phyloP scores from a whole-genome alignment of 2,113 vertebrate species.

The Castor canadensis region DNA sequence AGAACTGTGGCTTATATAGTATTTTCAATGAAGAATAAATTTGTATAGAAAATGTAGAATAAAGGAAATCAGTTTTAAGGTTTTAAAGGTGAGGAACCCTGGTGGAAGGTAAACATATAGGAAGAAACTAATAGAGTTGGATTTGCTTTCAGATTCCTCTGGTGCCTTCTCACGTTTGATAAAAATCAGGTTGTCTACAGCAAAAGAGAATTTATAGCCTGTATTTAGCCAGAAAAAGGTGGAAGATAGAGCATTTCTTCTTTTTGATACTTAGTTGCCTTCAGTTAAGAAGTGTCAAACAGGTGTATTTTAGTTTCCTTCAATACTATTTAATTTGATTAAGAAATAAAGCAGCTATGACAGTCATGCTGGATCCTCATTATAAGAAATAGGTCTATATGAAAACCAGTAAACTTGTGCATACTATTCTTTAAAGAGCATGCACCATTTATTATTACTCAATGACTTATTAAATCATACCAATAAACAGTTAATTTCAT shows the following conservation, averaged over 20 bases:
- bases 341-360: background rate
- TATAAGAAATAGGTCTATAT: background rate
- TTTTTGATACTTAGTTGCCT: background rate
- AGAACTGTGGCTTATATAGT: background rate
- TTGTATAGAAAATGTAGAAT: background rate
- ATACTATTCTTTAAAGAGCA: background rate
- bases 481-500: slow-evolving; percentile 83
- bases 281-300: background rate
- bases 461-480: slow-evolving; percentile 85
- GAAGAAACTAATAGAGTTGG: background rate
- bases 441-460: slow-evolving; percentile 69
- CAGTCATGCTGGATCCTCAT: background rate
- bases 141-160: background rate
- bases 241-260: background rate
- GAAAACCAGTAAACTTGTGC: background rate
- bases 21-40: background rate
- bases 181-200: background rate
- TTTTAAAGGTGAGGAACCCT: background rate
- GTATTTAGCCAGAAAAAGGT: background rate
- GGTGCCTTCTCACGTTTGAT: background rate
- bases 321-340: background rate
- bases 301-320: background rate
- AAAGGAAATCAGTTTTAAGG: background rate
- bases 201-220: background rate
- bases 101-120: background rate